phyloP scores from a whole-genome alignment of 2,888 invertebrate genomes.

The Thecocarcelia acutangulata region DNA sequence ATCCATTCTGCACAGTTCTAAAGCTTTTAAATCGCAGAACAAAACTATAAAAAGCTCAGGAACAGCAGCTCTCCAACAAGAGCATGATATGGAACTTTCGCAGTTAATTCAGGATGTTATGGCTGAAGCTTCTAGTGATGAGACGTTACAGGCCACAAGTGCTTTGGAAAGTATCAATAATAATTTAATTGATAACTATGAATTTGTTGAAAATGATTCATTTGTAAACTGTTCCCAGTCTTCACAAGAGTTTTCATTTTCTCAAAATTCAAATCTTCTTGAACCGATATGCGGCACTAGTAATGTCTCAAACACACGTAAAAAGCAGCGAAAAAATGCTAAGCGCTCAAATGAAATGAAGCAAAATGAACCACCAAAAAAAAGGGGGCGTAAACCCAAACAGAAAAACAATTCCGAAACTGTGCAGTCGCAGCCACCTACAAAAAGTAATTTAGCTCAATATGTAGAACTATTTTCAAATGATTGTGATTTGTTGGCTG shows the following conservation, averaged over 20 bases:
- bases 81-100: constrained; percentile 37
- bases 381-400: constrained; percentile 71
- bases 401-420: background rate
- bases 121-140: constrained; percentile 47
- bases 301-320: constrained; percentile 3
- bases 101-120: constrained; percentile 56
- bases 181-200: constrained; percentile 64
- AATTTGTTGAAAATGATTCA: constrained; percentile 1
- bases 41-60: background rate
- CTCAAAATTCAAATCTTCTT: constrained; percentile 25
- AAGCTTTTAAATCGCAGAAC: constrained; percentile 23
- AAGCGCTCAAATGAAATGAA: constrained; percentile 19
- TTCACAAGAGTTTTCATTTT: constrained; percentile 29
- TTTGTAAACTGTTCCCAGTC: constrained; percentile 25
- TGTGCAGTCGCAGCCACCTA: constrained; percentile 37
- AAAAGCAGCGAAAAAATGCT: constrained; percentile 38
- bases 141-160: constrained; percentile 66
- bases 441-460: constrained; percentile 73
- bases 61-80: constrained; percentile 20
- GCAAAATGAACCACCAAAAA: constrained; percentile 66
- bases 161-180: constrained; percentile 69
- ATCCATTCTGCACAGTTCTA: background rate
- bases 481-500: constrained; percentile 64
- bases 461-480: constrained; percentile 73
- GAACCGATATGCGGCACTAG: background rate